Conservation (phyloP, 2,113 vertebrate species). For the Tamias sibiricus region DNA sequence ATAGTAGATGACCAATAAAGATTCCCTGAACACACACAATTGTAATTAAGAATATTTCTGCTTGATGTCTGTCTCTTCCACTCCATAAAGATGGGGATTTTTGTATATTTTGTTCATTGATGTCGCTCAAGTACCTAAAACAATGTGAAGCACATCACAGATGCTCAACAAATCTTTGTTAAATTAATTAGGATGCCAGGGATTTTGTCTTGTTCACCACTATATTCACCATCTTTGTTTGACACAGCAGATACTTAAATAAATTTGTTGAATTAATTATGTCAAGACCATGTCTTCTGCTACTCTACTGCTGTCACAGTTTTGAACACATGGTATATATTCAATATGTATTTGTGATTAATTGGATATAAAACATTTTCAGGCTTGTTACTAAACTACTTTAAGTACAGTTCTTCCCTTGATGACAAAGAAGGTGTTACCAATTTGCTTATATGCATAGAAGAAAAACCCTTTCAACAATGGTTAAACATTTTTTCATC, state of each 20-base stretch:
- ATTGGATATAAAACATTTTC: not conserved
- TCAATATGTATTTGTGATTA: conserved; percentile 8
- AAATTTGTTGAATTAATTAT: conserved; percentile 23
- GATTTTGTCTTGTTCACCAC: not conserved
- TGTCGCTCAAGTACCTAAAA: not conserved
- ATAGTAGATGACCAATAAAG: not conserved
- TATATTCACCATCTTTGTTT: not conserved
- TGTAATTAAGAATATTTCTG: conserved; percentile 27
- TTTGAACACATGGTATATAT: not conserved
- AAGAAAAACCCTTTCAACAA: not conserved
- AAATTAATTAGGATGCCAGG: conserved; percentile 25
- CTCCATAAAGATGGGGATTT: not conserved
- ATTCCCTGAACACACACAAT: not conserved
- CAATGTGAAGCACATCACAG: not conserved
- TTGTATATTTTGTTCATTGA: not conserved
- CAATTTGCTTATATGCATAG: not conserved
- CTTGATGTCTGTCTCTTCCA: not conserved
- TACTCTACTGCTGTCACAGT: not conserved
- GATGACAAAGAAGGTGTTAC: not conserved
- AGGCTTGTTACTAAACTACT: conserved; percentile 8
- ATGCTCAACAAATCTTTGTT: conserved; percentile 30
- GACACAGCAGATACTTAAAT: not conserved
- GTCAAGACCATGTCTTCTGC: not conserved
- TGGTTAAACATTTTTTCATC: not conserved
- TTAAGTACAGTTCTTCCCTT: conserved; percentile 24